These are phyloP conservation scores for Formica exsecta DNA, from an alignment of 1,140 invertebrate species.

Conservation along the genomic window DNA sequence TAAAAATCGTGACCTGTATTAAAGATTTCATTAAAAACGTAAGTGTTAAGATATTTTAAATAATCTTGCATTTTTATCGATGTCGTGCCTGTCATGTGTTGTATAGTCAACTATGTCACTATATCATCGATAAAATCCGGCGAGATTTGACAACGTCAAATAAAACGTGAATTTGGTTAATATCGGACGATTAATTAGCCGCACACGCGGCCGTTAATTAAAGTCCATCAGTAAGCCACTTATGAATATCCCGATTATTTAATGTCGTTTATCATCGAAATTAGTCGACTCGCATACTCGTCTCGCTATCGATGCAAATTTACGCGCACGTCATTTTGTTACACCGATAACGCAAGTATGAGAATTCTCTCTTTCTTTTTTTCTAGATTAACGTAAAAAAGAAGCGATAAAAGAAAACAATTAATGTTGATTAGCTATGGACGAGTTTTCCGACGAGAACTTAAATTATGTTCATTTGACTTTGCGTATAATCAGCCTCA, in stretches of 20 bases:
- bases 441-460: not conserved
- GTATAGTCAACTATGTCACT: not conserved
- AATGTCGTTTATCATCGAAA: constrained; percentile 53
- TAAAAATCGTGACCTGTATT: not conserved
- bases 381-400: constrained; percentile 2
- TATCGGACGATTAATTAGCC: constrained; percentile 41
- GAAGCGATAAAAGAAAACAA: not conserved
- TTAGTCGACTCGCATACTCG: constrained; percentile 33
- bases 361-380: constrained; percentile 5
- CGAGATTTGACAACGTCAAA: not conserved
- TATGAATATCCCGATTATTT: constrained; percentile 59
- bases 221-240: constrained; percentile 54
- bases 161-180: constrained; percentile 52
- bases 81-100: not conserved
- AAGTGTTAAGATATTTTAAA: too few species aligned
- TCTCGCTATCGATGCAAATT: constrained; percentile 31
- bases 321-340: not conserved
- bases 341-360: not conserved
- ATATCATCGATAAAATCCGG: constrained; percentile 27
- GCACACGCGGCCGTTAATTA: constrained; percentile 47
- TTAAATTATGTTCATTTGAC: constrained; percentile 38
- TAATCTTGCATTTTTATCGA: not conserved
- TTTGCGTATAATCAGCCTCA: constrained; percentile 6
- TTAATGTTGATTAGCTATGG: constrained; percentile 12
- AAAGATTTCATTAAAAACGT: too few species aligned